Base-by-base conservation (phyloP, 1,140 invertebrate species). In the Cydia strobilella region DNA sequence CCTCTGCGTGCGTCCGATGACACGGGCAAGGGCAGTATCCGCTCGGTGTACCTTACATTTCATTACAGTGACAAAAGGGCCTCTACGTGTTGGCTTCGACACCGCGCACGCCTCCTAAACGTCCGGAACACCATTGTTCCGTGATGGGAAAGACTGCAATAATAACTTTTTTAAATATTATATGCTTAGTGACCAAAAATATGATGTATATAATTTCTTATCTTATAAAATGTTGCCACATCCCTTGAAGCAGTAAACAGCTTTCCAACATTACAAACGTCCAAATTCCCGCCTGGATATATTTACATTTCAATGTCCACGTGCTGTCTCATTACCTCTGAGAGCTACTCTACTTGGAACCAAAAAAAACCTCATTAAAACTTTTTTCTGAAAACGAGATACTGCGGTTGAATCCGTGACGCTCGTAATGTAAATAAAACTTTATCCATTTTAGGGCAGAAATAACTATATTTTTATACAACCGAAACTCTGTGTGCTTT, bases 401-500 rank as follows among this genome's bases (percentile, higher is more conserved):
- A 75, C 62, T 74, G 72, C 25, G 72, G 45, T 69, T 45, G 71
- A 42, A 72, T 72, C 65, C 48, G 69, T 65, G 77, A 74, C 74
- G 74, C 63, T 69, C 72, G 59, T 65, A 77, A 78, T 74, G 51
- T 77, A 77, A 80, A 82, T 78, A 82, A 79, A 82, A 79, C 79
- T 82, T 78, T 66, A 66, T 77, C 73, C 75, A 75, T 79, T 79
- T 79, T 74, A 79, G 77, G 77, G 51, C 79, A 48, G 73, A 27
- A 48, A 75, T 76, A 76, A 76, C 76, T 74, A 74, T 45, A 62
- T 45, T 74, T 63, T 75, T 77, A 66, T 69, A 69, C 39, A 72
- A 72, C 42, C 13, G 4, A 23, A 42, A 48, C 42, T 9, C 42
- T 48, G 71, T 72, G n/a, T 20, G 18, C 69, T 72, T 72, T 39